A percentile compares a stretch with the other conserved stretches of the same genome.
Evolutionary conservation across 2,888 invertebrate genomes (phyloP).

Genomic region (Campoplex nolae): DNA sequence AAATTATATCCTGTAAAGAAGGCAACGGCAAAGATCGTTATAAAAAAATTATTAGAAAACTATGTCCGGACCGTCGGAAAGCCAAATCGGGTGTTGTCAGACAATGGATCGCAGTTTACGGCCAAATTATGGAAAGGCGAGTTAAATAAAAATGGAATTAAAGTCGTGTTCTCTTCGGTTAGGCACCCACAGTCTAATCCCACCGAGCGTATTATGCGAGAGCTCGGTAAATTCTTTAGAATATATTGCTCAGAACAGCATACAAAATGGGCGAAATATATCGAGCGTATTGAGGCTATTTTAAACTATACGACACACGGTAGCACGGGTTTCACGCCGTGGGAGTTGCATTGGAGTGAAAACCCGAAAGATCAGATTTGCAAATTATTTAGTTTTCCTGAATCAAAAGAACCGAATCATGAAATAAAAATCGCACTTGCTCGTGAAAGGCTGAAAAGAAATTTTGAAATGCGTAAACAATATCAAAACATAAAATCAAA

Average conservation of each 20-base stretch:
- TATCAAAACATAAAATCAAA: background rate
- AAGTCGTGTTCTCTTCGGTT: background rate
- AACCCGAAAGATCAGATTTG: constrained; percentile 22
- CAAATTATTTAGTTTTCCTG: constrained; percentile 38
- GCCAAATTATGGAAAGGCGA: background rate
- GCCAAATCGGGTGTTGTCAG: background rate
- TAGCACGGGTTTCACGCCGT: constrained; percentile 45
- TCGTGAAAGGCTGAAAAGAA: background rate
- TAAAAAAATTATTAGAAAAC: too few relatives aligned
- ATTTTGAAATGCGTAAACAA: background rate
- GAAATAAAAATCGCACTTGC: background rate
- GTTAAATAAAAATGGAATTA: background rate
- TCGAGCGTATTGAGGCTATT: background rate
- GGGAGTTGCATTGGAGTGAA: constrained; percentile 48
- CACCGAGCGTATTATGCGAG: background rate
- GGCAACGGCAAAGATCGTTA: too few relatives aligned
- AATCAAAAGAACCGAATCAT: background rate
- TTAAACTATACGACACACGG: constrained; percentile 42
- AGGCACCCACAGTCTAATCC: background rate
- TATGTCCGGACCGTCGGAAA: background rate
- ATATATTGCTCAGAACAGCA: constrained; percentile 3
- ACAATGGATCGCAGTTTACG: background rate
- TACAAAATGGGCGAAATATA: background rate
- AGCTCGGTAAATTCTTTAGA: background rate
- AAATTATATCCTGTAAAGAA: too few relatives aligned